phyloP scores from a whole-genome alignment of 2,797 vertebrate genomes.

The Parotocinclus haroldoi region DNA sequence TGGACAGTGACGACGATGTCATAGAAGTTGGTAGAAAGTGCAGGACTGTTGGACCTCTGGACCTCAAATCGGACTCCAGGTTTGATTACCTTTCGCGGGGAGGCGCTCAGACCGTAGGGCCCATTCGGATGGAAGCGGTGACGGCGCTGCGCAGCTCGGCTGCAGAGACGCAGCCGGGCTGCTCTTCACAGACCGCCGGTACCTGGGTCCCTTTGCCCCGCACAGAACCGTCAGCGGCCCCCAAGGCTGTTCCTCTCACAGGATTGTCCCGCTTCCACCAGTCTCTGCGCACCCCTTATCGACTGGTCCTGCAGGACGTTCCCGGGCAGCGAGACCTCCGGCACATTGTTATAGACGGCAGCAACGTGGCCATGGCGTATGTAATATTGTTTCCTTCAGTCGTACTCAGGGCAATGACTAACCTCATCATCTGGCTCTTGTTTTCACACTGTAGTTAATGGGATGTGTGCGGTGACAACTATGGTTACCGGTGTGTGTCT shows the following conservation, averaged over 20 bases:
- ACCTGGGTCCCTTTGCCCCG: constrained; percentile 52
- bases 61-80: constrained; percentile 63
- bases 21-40: constrained; percentile 44
- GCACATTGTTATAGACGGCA: constrained; percentile 93
- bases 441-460: constrained; percentile 3
- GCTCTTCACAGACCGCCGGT: constrained; percentile 67
- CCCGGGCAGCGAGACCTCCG: constrained; percentile 78
- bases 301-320: constrained; percentile 85
- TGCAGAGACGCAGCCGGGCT: constrained; percentile 58
- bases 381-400: constrained; percentile 41
- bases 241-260: constrained; percentile 68
- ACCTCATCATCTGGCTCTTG: no score
- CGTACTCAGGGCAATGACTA: no score
- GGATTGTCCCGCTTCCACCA: constrained; percentile 88
- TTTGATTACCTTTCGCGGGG: constrained; percentile 77
- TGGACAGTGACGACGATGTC: constrained; percentile 55
- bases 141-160: constrained; percentile 71
- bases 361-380: constrained; percentile 96
- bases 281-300: constrained; percentile 84
- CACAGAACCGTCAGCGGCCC: constrained; percentile 45
- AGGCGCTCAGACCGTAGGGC: constrained; percentile 62
- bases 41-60: constrained; percentile 48
- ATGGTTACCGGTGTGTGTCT: constrained; percentile 3
- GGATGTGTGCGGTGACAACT: constrained; percentile 7
- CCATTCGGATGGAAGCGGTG: constrained; percentile 72